Evolutionary conservation across 1,140 invertebrate genomes (phyloP), one percentile per base, ranked within the genome.

Genomic region (Caenorhabditis brenneri): DNA sequence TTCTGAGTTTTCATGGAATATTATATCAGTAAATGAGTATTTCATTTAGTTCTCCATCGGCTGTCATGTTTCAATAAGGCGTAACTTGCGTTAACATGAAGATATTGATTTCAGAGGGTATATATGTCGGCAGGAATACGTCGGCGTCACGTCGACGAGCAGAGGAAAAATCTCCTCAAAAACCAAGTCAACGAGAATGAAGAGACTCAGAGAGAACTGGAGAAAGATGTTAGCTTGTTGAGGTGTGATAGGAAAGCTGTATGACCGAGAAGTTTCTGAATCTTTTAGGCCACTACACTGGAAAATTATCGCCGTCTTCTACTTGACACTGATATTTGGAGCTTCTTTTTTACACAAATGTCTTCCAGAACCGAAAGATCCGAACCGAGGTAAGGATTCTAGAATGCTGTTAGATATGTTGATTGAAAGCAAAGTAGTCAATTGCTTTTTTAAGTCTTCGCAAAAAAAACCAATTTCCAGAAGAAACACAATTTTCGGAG

Each of bases 401-500:
- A 10, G 1, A 74, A 46, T n/a, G 7, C 29, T 39, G 9, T 7
- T 33, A 7, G 22, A 74, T 48, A 46, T 9, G 2, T 46, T 46
- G n/a, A n/a, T n/a, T n/a, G n/a, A n/a, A n/a, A n/a, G n/a, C n/a
- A n/a, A n/a, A n/a, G n/a, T n/a, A n/a, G n/a, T n/a, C n/a, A n/a
- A n/a, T n/a, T n/a, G n/a, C 39, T 42, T 42, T 42, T 5, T 42
- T 5, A 6, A 42, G 12, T 42, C 12, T 6, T 42, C 39, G 5
- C 7, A 49, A 82, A 31, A 4, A n/a, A 31, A 0, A n/a, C 33
- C 16, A 12, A 5, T 27, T 65, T 86, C 19, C 53, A 86, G 85
- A 85, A 46, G 80, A 86, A 42, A 60, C 79, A 33, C 58, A 78
- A 48, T 87, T 87, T 39, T 86, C 85, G 9, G 86, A 87, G 31